Evolutionary conservation across 2,113 vertebrate species (phyloP), one percentile per base, ranked within the genome.

Genomic region (Zosterops pallidus): DNA sequence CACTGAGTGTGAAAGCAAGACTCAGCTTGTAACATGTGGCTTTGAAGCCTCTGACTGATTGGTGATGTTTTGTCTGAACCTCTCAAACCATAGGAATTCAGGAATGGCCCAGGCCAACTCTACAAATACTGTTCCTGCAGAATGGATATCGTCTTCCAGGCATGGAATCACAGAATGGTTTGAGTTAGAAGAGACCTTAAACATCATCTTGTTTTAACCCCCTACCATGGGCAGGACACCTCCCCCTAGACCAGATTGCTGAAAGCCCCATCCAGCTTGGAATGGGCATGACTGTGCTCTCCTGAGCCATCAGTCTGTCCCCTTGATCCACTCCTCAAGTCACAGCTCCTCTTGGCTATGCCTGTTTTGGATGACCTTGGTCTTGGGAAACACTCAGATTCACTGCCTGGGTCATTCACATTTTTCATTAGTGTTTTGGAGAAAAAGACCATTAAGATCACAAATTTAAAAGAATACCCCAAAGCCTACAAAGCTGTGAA

Each of bases 1-100:
- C 72, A 25, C 33, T 31, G 88, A 78, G 57, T 56, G 49, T 47
- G 65, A 35, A 68, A 89, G 69, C 94, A 95, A 94, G 95, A 92
- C 65, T 75, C 65, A 72, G 44, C 93, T 92, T 96, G 90, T 78
- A 78, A 35, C 24, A 4, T 55, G 63, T 64, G 60, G 60, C 83
- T 94, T 93, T 5, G 2, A 94, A 93, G 64, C 42, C 42, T 90
- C 63, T 85, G 69, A 74, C 77, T 71, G 84, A 74, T 50, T 67
- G 19, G 22, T 57, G 71, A 63, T 52, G 75, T 75, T 89, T 83
- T 68, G 79, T 95, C 64, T 91, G 79, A 93, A 77, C 39, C 20
- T 70, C 72, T 86, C 52, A 87, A 89, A 85, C 78, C 42, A 59
- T 15, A 74, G 55, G 57, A 86, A 92, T 91, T 89, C 72, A 95